A percentile compares a stretch with the other conserved stretches of the same genome.
phyloP scores from a whole-genome alignment of 1,140 invertebrate species.

The Drosophila mayri region DNA sequence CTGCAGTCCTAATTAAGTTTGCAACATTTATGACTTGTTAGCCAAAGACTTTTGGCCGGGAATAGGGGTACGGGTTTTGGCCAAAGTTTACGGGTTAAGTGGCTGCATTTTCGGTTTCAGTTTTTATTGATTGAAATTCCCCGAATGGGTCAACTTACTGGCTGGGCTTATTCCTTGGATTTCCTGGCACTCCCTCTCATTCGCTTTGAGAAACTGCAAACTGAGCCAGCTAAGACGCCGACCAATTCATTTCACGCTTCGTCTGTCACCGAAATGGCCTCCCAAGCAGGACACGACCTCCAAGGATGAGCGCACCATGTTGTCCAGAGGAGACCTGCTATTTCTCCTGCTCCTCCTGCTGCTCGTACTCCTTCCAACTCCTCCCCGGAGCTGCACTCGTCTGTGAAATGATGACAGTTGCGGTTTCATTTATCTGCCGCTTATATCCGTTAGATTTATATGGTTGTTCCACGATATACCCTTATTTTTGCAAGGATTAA shows the following conservation, averaged over 20 bases:
- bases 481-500: background rate
- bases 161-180: background rate
- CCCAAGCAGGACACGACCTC: constrained; percentile 2
- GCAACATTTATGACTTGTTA: constrained; percentile 79
- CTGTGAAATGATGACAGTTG: constrained; percentile 79
- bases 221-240: constrained; percentile 56
- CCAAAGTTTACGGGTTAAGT: constrained; percentile 6
- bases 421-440: constrained; percentile 57
- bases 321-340: background rate
- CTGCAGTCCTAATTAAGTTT: constrained; percentile 72
- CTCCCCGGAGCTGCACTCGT: constrained; percentile 37
- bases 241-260: constrained; percentile 78
- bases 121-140: constrained; percentile 18
- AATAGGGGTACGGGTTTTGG: background rate
- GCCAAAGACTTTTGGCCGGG: constrained; percentile 27
- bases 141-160: background rate
- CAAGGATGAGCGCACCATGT: constrained; percentile 14
- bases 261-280: constrained; percentile 52
- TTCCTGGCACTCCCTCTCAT: background rate
- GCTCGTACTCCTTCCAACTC: background rate
- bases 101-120: constrained; percentile 1
- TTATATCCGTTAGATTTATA: constrained; percentile 57
- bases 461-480: background rate
- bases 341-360: no score
- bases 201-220: constrained; percentile 12